These are phyloP conservation scores for Labeo catla DNA, from an alignment of 2,113 vertebrate genomes.

Conservation along the genomic window DNA sequence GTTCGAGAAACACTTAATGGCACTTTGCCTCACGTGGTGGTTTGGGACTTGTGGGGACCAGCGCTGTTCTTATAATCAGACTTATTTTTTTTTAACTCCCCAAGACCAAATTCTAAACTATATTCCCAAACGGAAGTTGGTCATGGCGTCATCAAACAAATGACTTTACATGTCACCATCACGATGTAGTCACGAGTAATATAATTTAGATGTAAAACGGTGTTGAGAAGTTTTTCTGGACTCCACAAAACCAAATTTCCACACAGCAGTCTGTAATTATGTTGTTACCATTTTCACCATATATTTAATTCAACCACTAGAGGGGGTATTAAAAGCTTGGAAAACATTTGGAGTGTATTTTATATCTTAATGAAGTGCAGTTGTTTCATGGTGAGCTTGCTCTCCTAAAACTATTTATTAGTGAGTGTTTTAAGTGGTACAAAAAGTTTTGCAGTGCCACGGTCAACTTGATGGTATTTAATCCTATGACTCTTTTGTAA, in stretches of 20 bases:
- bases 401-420: constrained; percentile 46
- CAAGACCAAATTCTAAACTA: background rate
- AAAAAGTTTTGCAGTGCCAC: constrained; percentile 20
- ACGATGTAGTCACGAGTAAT: background rate
- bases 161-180: background rate
- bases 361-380: constrained; percentile 53
- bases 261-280: constrained; percentile 42
- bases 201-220: background rate
- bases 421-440: constrained; percentile 32
- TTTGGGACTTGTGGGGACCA: background rate
- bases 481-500: background rate
- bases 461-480: constrained; percentile 3
- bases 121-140: background rate
- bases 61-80: constrained; percentile 11
- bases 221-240: background rate
- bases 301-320: constrained; percentile 42
- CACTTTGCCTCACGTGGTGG: background rate
- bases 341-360: constrained; percentile 32
- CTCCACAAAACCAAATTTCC: constrained; percentile 4
- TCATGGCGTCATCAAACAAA: background rate
- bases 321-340: constrained; percentile 30
- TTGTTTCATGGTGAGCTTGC: constrained; percentile 46
- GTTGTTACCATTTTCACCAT: background rate
- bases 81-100: background rate
- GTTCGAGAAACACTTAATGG: constrained; percentile 33